Percentiles rank a stretch among this genome's conserved stretches.
Conservation (phyloP, 2,888 invertebrate species). For the Spilarctia lutea region DNA sequence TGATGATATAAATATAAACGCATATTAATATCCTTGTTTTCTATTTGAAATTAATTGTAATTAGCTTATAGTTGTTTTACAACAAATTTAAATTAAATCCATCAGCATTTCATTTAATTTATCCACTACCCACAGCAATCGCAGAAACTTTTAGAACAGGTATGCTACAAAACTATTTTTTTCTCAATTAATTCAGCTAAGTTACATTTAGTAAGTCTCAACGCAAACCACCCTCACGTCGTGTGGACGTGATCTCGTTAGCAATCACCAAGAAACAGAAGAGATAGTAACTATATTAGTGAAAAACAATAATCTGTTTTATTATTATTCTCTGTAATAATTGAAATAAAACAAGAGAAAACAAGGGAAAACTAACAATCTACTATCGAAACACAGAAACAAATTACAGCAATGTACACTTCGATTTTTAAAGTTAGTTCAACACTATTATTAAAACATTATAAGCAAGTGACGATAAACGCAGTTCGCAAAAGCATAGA, state of each 20-base stretch:
- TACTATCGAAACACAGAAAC: background rate
- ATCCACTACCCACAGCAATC: background rate
- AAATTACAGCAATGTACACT: background rate
- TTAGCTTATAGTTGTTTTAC: too few species aligned
- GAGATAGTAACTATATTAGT: background rate
- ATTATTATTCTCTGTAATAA: background rate
- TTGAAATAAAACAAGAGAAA: too few species aligned
- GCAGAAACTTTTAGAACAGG: background rate
- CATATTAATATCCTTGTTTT: too few species aligned
- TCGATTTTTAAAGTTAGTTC: background rate
- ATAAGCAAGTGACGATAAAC: background rate
- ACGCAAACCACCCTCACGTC: background rate
- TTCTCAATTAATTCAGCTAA: background rate
- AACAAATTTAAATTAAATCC: too few species aligned
- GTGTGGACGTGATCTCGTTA: constrained; percentile 3
- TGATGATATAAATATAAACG: too few species aligned
- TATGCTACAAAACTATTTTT: background rate
- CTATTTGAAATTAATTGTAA: too few species aligned
- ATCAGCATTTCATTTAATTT: too few species aligned
- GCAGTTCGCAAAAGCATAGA: background rate
- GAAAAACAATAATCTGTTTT: background rate
- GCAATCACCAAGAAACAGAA: background rate
- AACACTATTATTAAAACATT: background rate
- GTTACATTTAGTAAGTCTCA: background rate
- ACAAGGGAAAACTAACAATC: too few species aligned